Percentiles rank a stretch among this genome's conserved stretches.
Conservation (phyloP, 2,113 vertebrate species). For the Oxyura jamaicensis region DNA sequence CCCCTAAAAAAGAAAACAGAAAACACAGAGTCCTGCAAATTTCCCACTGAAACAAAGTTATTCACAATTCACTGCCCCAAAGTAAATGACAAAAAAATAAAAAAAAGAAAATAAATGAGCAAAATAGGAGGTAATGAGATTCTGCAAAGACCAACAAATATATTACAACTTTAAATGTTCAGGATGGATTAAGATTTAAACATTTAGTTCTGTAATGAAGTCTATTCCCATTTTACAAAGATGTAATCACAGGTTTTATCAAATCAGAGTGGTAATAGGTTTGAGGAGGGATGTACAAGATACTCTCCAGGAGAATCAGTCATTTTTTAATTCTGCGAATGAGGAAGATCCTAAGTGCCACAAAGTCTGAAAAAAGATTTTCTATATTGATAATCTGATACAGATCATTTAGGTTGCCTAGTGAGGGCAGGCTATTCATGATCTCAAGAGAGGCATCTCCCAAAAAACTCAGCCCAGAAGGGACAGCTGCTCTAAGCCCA, state of each 20-base stretch:
- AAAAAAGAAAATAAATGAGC: too few relatives aligned
- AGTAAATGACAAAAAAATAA: neutral
- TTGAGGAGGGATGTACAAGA: neutral
- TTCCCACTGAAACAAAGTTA: neutral
- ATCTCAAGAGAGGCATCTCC: neutral
- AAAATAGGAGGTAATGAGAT: neutral
- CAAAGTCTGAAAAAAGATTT: neutral
- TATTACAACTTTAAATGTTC: neutral
- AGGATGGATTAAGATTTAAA: neutral
- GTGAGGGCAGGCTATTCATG: neutral
- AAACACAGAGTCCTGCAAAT: neutral
- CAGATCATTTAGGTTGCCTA: neutral
- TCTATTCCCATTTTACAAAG: neutral
- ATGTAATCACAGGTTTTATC: neutral
- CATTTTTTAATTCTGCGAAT: neutral
- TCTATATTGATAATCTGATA: neutral
- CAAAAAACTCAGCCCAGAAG: neutral
- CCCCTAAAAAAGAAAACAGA: neutral
- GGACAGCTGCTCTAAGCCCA: neutral
- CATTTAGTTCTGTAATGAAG: neutral
- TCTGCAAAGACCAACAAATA: neutral
- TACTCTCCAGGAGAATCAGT: neutral
- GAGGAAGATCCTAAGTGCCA: neutral
- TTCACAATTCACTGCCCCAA: neutral
- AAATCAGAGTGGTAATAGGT: neutral